Evolutionary conservation across 2,888 invertebrate species (phyloP).

Genomic region (Eugnorisma glareosa): DNA sequence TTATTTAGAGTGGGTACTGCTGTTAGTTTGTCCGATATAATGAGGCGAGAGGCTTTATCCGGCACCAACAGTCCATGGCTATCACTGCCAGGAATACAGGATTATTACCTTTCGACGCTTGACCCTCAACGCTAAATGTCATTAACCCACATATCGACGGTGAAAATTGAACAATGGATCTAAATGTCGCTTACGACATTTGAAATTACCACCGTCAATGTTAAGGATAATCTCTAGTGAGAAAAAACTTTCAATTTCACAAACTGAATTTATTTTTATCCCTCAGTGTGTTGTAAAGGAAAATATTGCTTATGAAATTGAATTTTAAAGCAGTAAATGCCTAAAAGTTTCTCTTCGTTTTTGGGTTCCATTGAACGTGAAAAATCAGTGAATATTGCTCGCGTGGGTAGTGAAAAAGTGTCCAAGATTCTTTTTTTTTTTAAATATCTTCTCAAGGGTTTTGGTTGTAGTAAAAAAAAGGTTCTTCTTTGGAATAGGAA

Average conservation of each 20-base stretch:
- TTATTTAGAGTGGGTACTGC: conserved; percentile 65
- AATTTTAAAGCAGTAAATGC: conserved; percentile 53
- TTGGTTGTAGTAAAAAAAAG: not conserved
- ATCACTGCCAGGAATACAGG: conserved; percentile 57
- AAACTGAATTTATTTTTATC: conserved; percentile 54
- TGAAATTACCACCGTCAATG: conserved; percentile 9
- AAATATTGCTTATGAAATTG: conserved; percentile 53
- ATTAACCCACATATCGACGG: conserved; percentile 53
- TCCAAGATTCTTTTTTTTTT: not conserved
- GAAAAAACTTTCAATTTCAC: conserved; percentile 51
- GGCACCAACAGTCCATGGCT: conserved; percentile 40
- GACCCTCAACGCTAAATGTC: conserved; percentile 59
- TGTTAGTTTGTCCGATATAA: conserved; percentile 58
- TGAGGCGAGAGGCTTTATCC: conserved; percentile 53
- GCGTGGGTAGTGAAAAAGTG: conserved; percentile 6
- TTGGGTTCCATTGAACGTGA: conserved; percentile 30
- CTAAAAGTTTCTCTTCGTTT: conserved; percentile 32
- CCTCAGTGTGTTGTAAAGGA: conserved; percentile 40
- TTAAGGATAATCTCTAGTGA: conserved; percentile 42
- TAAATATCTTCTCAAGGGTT: not conserved
- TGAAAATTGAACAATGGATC: not conserved
- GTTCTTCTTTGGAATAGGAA: not conserved
- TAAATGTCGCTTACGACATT: not conserved
- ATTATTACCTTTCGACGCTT: conserved; percentile 50
- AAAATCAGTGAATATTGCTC: conserved; percentile 8